phyloP scores from a whole-genome alignment of 1,140 invertebrate genomes.

The Caenorhabditis brenneri region DNA sequence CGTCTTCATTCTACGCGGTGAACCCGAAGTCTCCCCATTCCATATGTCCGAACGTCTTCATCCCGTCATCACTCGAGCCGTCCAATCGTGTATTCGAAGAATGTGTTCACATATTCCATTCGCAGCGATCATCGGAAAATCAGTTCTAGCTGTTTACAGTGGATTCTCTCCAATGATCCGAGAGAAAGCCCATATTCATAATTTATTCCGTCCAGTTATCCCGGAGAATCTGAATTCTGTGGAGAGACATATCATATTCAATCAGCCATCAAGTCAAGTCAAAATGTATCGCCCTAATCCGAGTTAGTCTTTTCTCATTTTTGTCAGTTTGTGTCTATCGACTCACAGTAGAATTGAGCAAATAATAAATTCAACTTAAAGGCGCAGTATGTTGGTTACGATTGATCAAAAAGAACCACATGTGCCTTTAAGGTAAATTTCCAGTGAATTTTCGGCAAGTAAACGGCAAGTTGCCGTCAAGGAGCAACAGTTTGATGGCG shows the following conservation, averaged over 20 bases:
- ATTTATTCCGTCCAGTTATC: constrained; percentile 28
- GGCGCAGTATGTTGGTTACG: no score
- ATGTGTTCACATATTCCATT: constrained; percentile 44
- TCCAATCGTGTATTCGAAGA: constrained; percentile 35
- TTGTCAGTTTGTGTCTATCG: no score
- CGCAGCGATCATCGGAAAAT: constrained; percentile 32
- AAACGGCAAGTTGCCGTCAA: no score
- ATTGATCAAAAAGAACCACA: no score
- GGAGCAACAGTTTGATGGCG: no score
- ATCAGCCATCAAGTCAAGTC: constrained; percentile 42
- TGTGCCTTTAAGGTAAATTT: no score
- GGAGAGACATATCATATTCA: constrained; percentile 42
- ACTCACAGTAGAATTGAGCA: no score
- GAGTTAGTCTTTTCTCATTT: neutral
- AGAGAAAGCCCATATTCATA: constrained; percentile 2
- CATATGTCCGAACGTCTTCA: neutral
- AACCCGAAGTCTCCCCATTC: constrained; percentile 35
- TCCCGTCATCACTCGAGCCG: neutral
- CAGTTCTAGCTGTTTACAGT: constrained; percentile 35
- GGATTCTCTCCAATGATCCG: constrained; percentile 44
- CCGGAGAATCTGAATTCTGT: constrained; percentile 10
- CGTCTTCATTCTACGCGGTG: constrained; percentile 46
- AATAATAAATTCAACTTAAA: no score
- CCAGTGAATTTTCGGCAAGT: no score
- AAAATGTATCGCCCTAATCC: constrained; percentile 40